Conservation (phyloP, 1,140 invertebrate species). For the Aphidius gifuensis region DNA sequence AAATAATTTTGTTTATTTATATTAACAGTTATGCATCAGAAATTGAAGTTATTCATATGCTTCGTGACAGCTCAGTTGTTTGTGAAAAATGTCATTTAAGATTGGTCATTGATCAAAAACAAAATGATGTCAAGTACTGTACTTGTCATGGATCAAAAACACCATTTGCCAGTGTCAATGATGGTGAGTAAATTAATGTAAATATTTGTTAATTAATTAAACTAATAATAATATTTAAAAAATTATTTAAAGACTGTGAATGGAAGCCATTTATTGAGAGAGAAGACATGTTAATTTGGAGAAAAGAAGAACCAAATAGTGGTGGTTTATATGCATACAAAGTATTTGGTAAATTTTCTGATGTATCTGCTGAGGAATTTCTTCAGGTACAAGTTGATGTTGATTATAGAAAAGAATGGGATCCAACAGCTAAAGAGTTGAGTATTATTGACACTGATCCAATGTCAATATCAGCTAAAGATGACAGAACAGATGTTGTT, state of each 20-base stretch:
- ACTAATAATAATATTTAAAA: slow-evolving; percentile 1
- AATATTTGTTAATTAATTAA: slow-evolving; percentile 8
- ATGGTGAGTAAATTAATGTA: slow-evolving; percentile 29
- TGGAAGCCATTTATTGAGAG: slow-evolving; percentile 80
- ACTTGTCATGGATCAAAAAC: slow-evolving; percentile 38
- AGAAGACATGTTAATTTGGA: slow-evolving; percentile 78
- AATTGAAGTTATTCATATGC: slow-evolving; percentile 54
- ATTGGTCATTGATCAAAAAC: slow-evolving; percentile 58
- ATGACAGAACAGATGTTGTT: slow-evolving; percentile 67
- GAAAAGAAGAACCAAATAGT: slow-evolving; percentile 63
- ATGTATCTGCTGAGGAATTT: slow-evolving; percentile 76
- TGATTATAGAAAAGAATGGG: slow-evolving; percentile 76
- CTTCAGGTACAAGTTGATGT: slow-evolving; percentile 78
- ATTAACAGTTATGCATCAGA: slow-evolving; percentile 50
- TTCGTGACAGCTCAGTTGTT: slow-evolving; percentile 59
- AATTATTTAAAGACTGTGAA: slow-evolving; percentile 48
- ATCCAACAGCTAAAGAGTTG: slow-evolving; percentile 71
- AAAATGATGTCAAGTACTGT: slow-evolving; percentile 59
- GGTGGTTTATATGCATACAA: slow-evolving; percentile 76
- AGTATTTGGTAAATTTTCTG: slow-evolving; percentile 78
- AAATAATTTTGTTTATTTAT: slow-evolving; percentile 12
- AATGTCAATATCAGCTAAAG: slow-evolving; percentile 33
- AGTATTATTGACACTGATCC: slow-evolving; percentile 67
- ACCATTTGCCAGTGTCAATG: slow-evolving; percentile 16
- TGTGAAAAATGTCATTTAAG: slow-evolving; percentile 61